Conservation (phyloP, 2,113 vertebrate genomes). For the Scartelaos histophorus region DNA sequence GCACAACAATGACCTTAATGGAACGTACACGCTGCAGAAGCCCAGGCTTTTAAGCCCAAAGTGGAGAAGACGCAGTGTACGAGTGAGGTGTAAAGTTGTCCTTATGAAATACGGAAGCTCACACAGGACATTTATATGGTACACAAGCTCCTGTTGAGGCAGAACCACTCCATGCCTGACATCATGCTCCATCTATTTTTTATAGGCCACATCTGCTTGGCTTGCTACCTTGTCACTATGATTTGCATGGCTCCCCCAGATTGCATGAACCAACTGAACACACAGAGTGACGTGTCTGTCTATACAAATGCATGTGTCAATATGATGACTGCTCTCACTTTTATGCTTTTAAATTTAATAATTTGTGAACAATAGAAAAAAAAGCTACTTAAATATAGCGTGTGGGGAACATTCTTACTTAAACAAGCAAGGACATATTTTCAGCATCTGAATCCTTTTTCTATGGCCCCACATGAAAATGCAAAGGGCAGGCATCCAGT, state of each 20-base stretch:
- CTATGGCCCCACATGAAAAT: conserved; percentile 29
- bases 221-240: conserved; percentile 74
- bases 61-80: conserved; percentile 2
- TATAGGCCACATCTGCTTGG: conserved; percentile 74
- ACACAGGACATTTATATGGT: conserved; percentile 18
- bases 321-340: conserved; percentile 8
- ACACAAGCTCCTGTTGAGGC: conserved; percentile 46
- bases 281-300: conserved; percentile 52
- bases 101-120: conserved; percentile 29
- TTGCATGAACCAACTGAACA: conserved; percentile 61
- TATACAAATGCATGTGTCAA: conserved; percentile 24
- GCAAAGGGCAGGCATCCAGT: conserved; percentile 40
- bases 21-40: conserved; percentile 12
- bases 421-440: conserved; percentile 26
- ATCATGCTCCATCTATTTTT: conserved; percentile 73
- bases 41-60: conserved; percentile 16
- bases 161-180: conserved; percentile 62
- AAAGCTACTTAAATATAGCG: background rate
- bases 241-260: conserved; percentile 64
- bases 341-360: background rate
- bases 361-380: conserved; percentile 7
- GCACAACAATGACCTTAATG: conserved; percentile 42
- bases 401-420: conserved; percentile 17
- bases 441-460: conserved; percentile 29
- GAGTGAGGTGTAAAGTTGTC: conserved; percentile 17